These are phyloP conservation scores for Cyanistes caeruleus DNA, from an alignment of 2,113 vertebrate genomes.

Conservation along the genomic window DNA sequence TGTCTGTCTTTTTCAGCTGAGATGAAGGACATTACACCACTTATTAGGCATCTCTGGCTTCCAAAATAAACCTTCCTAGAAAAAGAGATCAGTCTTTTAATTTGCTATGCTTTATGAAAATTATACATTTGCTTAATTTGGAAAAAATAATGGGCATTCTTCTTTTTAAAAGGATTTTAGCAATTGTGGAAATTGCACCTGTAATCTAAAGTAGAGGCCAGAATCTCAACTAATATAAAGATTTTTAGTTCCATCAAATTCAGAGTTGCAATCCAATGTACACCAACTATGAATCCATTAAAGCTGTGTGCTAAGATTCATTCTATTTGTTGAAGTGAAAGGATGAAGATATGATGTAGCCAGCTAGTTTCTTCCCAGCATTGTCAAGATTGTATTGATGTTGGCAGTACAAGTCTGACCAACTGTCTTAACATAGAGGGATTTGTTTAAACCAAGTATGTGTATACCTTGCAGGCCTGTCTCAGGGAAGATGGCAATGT, in stretches of 20 bases:
- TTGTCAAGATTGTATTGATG: neutral
- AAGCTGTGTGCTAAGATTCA: neutral
- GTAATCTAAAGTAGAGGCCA: neutral
- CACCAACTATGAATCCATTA: neutral
- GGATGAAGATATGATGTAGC: neutral
- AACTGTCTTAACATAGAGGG: neutral
- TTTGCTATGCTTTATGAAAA: neutral
- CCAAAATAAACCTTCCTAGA: neutral
- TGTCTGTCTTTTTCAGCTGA: neutral
- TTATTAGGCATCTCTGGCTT: neutral
- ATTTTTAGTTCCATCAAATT: neutral
- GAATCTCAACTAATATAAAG: neutral
- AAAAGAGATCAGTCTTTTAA: neutral
- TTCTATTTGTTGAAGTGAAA: neutral
- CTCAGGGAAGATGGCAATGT: constrained; percentile 57
- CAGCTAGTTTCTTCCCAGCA: neutral
- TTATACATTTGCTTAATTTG: neutral
- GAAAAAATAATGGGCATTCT: neutral
- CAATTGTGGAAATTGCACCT: neutral
- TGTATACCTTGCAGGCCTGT: constrained; percentile 27
- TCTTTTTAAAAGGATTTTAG: neutral
- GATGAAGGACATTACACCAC: neutral
- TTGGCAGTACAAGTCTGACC: neutral
- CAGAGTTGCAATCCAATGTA: neutral
- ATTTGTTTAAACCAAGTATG: constrained; percentile 26